Base-by-base conservation (phyloP, 2,797 vertebrate species). In the Hypotaenidia okinawae region DNA sequence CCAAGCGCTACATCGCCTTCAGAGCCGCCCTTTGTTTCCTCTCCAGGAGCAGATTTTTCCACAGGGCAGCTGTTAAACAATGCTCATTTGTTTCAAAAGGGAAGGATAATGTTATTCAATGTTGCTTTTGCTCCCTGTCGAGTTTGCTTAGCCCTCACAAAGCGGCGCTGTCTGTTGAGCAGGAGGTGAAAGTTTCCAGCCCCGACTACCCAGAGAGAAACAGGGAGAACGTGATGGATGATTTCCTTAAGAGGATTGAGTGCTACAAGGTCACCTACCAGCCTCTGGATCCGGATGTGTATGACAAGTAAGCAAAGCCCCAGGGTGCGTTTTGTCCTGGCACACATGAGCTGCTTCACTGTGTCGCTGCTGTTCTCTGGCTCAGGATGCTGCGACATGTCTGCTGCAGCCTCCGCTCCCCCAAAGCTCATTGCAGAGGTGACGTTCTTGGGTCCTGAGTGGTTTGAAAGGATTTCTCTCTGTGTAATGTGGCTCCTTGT, bases 161-260 rank as follows among this genome's bases (percentile, higher is more conserved):
- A 67, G 59, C 3, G 1, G 16, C 3, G 6, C 39, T 92, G 74
- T 96, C 57, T 93, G 45, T 91, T 82, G 13, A 90, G 33, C 97
- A 99, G 99, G 99, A 99, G 97, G 99, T 99, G 87, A 99, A 99
- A 90, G 99, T 99, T 78, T 99, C 99, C 22, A 99, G 99, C 96
- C 99, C 99, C 0, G 99, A 99, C 94, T 99, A 99, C 95, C 99
- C 99, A 0, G 99, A 99, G 95, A 98, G 98, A 75, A 98, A 99
- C 97, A 90, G 99, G 95, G 99, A 99, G 96, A 98, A 99, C 9
- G 99, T 99, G 51, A 99, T 99, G 99, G 99, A 99, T 30, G 99
- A 99, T 96, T 99, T 99, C 95, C 98, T 99, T 67, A 99, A 99
- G 97, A 98, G 99, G 82, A 99, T 99, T 9, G 99, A 99, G 97